Conservation (phyloP, 1,140 invertebrate genomes). For the Drosophila bifasciata region DNA sequence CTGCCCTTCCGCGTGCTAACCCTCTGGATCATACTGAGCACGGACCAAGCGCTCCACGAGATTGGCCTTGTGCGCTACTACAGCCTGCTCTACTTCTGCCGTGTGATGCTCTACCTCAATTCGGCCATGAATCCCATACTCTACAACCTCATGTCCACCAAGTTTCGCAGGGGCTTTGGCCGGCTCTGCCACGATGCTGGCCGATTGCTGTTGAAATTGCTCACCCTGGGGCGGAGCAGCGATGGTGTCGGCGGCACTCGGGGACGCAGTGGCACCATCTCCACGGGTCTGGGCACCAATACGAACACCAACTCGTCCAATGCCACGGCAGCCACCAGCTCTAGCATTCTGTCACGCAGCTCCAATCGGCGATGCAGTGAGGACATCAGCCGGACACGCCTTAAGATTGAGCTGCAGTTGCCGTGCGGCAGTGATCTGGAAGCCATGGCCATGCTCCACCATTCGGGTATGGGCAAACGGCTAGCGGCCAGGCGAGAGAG, state of each 20-base stretch:
- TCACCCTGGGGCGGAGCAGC: conserved; percentile 51
- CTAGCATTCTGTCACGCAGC: conserved; percentile 72
- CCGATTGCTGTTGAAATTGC: conserved; percentile 58
- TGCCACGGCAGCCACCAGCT: conserved; percentile 64
- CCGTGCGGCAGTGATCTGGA: conserved; percentile 71
- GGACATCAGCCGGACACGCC: conserved; percentile 64
- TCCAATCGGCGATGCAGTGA: conserved; percentile 78
- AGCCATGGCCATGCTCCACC: conserved; percentile 75
- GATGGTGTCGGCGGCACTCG: conserved; percentile 21
- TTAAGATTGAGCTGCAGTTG: conserved; percentile 77
- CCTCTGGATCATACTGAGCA: conserved; percentile 92
- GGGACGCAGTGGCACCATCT: conserved; percentile 58
- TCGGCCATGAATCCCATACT: conserved; percentile 95
- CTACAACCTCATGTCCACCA: conserved; percentile 96
- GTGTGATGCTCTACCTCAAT: conserved; percentile 94
- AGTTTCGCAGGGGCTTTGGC: conserved; percentile 93
- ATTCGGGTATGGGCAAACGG: conserved; percentile 32
- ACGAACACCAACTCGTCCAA: conserved; percentile 71
- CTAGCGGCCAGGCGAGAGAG: conserved; percentile 44
- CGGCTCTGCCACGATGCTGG: conserved; percentile 85
- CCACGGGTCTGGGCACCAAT: conserved; percentile 61
- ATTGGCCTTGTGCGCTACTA: conserved; percentile 93
- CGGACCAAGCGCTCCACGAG: conserved; percentile 87
- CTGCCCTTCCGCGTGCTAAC: conserved; percentile 94
- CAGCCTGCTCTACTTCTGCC: conserved; percentile 92